A percentile compares a stretch with the other conserved stretches of the same genome.
These are phyloP conservation scores for Nomada ruficornis DNA, from an alignment of 2,888 invertebrate genomes.

Conservation along the genomic window DNA sequence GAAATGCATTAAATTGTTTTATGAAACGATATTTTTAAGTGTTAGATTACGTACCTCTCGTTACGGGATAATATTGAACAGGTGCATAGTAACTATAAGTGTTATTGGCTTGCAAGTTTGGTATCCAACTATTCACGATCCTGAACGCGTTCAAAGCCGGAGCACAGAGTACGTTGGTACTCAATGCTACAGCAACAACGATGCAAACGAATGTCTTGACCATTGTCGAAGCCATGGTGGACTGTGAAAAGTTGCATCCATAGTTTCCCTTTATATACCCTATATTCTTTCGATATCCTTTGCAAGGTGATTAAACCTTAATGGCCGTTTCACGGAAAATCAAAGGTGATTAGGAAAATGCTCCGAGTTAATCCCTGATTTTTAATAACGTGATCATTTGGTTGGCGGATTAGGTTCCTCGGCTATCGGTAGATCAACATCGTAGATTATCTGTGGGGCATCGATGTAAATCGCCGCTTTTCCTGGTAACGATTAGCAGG, in stretches of 20 bases:
- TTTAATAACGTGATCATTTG: no score
- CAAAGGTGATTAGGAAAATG: not conserved
- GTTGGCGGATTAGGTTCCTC: no score
- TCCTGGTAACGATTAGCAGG: no score
- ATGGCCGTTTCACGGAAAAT: not conserved
- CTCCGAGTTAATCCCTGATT: no score
- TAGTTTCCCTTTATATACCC: slow-evolving; percentile 7
- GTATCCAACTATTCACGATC: not conserved
- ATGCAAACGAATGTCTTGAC: not conserved
- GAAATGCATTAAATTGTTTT: not conserved
- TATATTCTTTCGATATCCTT: not conserved
- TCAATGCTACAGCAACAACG: not conserved
- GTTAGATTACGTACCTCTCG: not conserved
- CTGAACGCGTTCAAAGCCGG: not conserved
- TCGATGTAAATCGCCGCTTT: not conserved
- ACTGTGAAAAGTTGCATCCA: slow-evolving; percentile 11
- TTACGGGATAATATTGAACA: not conserved
- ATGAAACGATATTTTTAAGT: not conserved
- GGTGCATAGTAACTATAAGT: not conserved
- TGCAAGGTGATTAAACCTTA: not conserved
- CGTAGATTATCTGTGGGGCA: no score
- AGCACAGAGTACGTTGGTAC: not conserved
- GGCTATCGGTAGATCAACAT: no score
- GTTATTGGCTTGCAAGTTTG: not conserved
- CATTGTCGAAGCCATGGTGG: slow-evolving; percentile 23